These are phyloP conservation scores for Enteromius argenteus DNA, from an alignment of 2,797 vertebrate species.

Conservation along the genomic window DNA sequence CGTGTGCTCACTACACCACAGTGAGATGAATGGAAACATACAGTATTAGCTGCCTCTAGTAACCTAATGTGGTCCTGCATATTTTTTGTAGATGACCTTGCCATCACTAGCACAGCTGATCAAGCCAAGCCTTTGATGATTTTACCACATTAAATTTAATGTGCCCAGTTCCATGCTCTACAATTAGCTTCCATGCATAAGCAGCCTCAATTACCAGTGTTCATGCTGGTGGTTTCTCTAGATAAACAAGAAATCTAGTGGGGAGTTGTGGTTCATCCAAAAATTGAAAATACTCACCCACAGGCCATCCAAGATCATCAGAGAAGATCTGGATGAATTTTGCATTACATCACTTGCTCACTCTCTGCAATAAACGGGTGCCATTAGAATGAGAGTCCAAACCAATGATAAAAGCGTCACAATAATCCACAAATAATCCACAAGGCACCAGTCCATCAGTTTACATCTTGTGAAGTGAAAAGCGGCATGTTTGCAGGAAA, in stretches of 20 bases:
- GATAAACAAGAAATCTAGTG: constrained; percentile 8
- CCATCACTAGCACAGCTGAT: constrained; percentile 36
- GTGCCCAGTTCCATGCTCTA: constrained; percentile 38
- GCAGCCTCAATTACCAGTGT: constrained; percentile 46
- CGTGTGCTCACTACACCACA: neutral
- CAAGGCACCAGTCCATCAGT: neutral
- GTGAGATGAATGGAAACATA: constrained; percentile 17
- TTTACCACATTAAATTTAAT: constrained; percentile 54
- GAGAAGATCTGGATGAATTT: neutral
- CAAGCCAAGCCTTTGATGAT: constrained; percentile 47
- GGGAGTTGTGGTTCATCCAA: neutral
- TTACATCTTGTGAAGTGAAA: neutral
- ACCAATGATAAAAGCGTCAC: neutral
- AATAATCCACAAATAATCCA: neutral
- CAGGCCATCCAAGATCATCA: constrained; percentile 4
- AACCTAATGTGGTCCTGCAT: constrained; percentile 39
- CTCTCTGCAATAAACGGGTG: neutral
- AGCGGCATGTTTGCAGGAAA: neutral
- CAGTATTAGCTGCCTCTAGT: constrained; percentile 10
- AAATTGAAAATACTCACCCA: neutral
- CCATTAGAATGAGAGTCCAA: neutral
- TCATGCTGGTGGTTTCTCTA: neutral
- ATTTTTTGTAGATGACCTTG: constrained; percentile 43
- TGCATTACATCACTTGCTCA: neutral
- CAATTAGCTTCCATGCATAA: constrained; percentile 51